phyloP scores from a whole-genome alignment of 2,797 vertebrate genomes.

The Danio jaintianensis region DNA sequence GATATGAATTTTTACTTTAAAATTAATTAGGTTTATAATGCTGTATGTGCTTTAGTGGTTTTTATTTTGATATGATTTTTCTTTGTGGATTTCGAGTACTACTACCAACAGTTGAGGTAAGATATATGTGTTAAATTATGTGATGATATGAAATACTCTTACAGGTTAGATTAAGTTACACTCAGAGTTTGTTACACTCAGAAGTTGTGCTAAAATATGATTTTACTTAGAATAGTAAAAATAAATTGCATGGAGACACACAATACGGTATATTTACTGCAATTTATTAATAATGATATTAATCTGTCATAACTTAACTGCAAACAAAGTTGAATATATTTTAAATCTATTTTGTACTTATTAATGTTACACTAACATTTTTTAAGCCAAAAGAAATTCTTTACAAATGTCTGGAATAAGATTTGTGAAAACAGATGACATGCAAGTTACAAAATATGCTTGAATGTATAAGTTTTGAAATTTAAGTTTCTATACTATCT shows the following conservation, averaged over 20 bases:
- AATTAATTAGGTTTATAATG: not conserved
- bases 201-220: constrained; percentile 11
- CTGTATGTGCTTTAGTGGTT: not conserved
- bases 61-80: not conserved
- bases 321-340: not conserved
- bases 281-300: constrained; percentile 18
- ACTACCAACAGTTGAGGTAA: not conserved
- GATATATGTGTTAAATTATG: not conserved
- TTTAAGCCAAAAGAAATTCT: constrained; percentile 2
- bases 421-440: constrained; percentile 1
- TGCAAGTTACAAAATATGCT: not conserved
- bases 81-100: not conserved
- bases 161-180: constrained; percentile 1
- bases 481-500: not conserved
- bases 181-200: too few species aligned
- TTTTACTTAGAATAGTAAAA: constrained; percentile 1
- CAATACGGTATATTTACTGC: not conserved
- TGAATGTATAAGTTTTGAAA: too few species aligned
- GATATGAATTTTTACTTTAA: not conserved
- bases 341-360: not conserved
- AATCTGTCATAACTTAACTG: not conserved
- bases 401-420: not conserved
- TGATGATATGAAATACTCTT: not conserved
- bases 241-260: not conserved
- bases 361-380: not conserved